Conservation (phyloP, 1,140 invertebrate species). For the Whitmania pigra region DNA sequence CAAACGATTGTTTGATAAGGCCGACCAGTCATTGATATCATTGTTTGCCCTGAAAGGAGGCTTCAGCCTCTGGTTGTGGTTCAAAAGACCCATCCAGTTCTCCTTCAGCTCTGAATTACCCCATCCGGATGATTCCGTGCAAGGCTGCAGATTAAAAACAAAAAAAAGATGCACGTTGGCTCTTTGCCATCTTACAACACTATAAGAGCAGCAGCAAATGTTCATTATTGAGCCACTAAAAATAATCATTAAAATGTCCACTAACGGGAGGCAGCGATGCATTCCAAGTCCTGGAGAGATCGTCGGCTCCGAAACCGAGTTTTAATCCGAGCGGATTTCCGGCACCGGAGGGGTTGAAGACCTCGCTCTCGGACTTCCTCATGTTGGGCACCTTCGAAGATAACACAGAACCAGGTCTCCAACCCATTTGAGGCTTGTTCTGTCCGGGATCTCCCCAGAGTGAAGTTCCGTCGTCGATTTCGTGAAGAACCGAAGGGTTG, state of each 20-base stretch:
- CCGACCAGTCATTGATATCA: too few species aligned
- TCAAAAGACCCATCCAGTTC: too few species aligned
- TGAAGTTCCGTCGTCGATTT: constrained; percentile 16
- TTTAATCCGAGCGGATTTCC: background rate
- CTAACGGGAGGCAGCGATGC: background rate
- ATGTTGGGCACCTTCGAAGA: background rate
- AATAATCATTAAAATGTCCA: background rate
- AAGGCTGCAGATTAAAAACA: too few species aligned
- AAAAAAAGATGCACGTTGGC: too few species aligned
- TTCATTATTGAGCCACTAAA: too few species aligned
- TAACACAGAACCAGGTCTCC: background rate
- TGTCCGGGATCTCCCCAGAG: constrained; percentile 15
- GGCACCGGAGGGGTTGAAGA: background rate
- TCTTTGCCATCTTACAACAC: too few species aligned
- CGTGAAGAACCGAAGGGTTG: background rate
- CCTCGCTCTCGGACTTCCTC: constrained; percentile 11
- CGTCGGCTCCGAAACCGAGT: background rate
- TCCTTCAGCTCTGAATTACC: too few species aligned
- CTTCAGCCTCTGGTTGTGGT: too few species aligned
- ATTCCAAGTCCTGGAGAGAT: constrained; percentile 4
- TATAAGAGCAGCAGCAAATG: too few species aligned
- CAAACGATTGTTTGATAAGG: too few species aligned
- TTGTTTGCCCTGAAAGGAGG: too few species aligned
- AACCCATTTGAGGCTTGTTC: constrained; percentile 6
- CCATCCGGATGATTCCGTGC: too few species aligned